Evolutionary conservation across 2,113 vertebrate genomes (phyloP), one percentile per base, ranked within the genome.

Genomic region (Oncorhynchus clarkii): DNA sequence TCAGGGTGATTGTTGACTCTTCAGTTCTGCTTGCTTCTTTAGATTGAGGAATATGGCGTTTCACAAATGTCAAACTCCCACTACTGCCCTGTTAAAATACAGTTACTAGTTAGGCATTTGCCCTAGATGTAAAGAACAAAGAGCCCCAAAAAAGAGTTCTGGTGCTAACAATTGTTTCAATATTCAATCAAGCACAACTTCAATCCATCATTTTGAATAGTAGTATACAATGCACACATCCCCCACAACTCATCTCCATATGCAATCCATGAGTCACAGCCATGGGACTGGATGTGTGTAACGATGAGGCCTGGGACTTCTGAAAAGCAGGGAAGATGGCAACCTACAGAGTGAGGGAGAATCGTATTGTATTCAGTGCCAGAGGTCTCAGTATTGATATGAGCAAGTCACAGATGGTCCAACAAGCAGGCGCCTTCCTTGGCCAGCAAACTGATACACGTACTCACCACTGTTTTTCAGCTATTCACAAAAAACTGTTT

Each of bases 81-180:
- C 51, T 49, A 68, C 80, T 78, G 62, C 67, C 81, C 87, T 48
- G 31, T 80, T 84, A 85, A 80, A 31, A 89, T 67, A 54, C 39
- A 87, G 86, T 89, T 84, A 88, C 86, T 80, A 80, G 74, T 78
- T 80, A 80, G 83, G 85, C 88, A 70, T 83, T 77, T 82, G 84
- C 78, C 80, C 87, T 67, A 84, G 73, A 87, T 62, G 22, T 72
- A 90, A 82, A 87, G 87, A 82, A 86, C 84, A 90, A 91, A 85
- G 80, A 82, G 83, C 87, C 82, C 80, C 76, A 86, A 77, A 86
- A 77, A 86, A 77, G 80, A 76, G 85, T 84, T 81, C 84, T 77
- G 85, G 72, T 83, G 65, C 66, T 79, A 88, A 88, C 82, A 86
- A 78, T 26, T 69, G 78, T 71, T 82, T 86, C 80, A 80, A 76